Evolutionary conservation across 92 coral and sea anemone species (phyloP).

Genomic region (Paragorgia papillata): DNA sequence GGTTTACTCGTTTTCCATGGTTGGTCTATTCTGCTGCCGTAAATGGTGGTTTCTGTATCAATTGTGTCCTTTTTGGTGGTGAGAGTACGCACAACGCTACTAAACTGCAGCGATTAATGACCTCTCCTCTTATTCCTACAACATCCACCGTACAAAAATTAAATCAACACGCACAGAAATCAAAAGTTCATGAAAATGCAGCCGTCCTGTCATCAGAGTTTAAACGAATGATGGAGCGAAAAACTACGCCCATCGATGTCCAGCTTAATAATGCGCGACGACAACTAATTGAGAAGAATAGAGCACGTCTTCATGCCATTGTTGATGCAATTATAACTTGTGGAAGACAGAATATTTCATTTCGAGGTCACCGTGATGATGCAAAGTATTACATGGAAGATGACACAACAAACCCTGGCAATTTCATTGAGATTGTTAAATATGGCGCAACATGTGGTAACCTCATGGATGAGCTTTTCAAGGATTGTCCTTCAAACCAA

Average conservation of each 20-base stretch:
- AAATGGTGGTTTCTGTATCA: slow-evolving; percentile 47
- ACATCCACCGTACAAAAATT: slow-evolving; percentile 40
- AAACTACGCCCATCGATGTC: slow-evolving; percentile 25
- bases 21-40: slow-evolving; percentile 51
- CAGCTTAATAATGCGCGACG: slow-evolving; percentile 28
- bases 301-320: slow-evolving; percentile 13
- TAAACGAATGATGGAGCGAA: slow-evolving; percentile 36
- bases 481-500: slow-evolving; percentile 30
- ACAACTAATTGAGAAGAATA: slow-evolving; percentile 41
- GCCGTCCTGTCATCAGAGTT: slow-evolving; percentile 38
- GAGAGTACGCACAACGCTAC: slow-evolving; percentile 51
- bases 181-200: slow-evolving; percentile 40
- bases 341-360: slow-evolving; percentile 32
- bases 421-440: slow-evolving; percentile 32
- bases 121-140: slow-evolving; percentile 23
- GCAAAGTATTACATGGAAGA: slow-evolving; percentile 22
- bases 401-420: slow-evolving; percentile 39
- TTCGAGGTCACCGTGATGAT: slow-evolving; percentile 53
- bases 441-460: slow-evolving; percentile 49
- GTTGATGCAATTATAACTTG: slow-evolving; percentile 30
- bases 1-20: slow-evolving; percentile 44
- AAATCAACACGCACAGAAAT: slow-evolving; percentile 36
- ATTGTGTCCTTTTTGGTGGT: slow-evolving; percentile 44
- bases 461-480: slow-evolving; percentile 28
- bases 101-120: slow-evolving; percentile 45